Conservation (phyloP, 2,797 vertebrate species). For the Catharus ustulatus region DNA sequence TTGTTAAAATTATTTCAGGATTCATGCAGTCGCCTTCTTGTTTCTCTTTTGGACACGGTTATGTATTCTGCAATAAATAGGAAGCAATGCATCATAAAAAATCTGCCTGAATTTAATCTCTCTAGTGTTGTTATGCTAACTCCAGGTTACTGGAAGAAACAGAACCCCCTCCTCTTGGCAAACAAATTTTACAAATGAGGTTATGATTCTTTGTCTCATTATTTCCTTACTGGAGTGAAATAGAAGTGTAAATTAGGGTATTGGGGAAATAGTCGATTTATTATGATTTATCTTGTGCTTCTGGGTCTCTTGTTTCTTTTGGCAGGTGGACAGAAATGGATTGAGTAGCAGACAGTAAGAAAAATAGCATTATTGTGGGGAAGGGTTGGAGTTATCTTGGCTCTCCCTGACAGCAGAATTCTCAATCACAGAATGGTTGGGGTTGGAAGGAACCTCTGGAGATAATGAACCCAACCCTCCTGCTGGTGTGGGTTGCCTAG, state of each 20-base stretch:
- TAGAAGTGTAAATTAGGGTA: background rate
- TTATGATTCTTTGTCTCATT: conserved; percentile 51
- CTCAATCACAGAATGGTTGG: background rate
- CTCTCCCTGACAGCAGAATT: background rate
- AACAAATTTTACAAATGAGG: background rate
- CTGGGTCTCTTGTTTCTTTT: background rate
- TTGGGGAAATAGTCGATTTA: background rate
- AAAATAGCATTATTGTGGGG: background rate
- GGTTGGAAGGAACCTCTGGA: background rate
- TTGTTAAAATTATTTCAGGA: background rate
- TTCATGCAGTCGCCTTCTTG: background rate
- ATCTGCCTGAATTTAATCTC: background rate
- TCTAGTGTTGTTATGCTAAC: background rate
- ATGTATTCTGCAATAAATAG: background rate
- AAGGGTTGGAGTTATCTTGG: background rate
- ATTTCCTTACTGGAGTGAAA: conserved; percentile 31
- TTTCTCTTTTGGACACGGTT: background rate
- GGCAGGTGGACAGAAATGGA: background rate
- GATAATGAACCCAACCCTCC: background rate
- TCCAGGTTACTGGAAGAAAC: background rate
- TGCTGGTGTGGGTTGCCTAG: background rate
- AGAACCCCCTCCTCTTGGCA: background rate
- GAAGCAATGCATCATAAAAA: background rate
- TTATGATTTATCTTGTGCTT: conserved; percentile 15
- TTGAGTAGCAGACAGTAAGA: background rate